Percentiles rank a stretch among this genome's conserved stretches.
phyloP scores from a whole-genome alignment of 2,113 vertebrate species.

The Meriones unguiculatus region DNA sequence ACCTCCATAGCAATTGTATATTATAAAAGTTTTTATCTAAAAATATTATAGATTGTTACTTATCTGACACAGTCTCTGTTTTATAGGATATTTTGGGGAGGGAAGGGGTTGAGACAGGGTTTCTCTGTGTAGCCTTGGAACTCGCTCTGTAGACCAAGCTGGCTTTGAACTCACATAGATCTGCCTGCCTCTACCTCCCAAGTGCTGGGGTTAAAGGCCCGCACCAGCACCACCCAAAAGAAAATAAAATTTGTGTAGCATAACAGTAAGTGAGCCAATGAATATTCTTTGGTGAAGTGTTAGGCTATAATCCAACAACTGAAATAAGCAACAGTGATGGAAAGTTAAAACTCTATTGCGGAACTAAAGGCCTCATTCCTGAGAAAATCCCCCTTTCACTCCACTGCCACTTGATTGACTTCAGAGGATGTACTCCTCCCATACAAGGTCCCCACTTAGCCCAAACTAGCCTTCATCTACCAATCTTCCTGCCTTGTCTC shows the following conservation, averaged over 20 bases:
- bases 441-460: background rate
- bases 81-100: background rate
- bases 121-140: no score
- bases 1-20: background rate
- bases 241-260: background rate
- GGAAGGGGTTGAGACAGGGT: no score
- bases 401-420: background rate
- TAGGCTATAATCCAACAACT: background rate
- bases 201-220: no score
- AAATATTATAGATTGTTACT: background rate
- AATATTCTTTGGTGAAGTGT: slow-evolving; percentile 24
- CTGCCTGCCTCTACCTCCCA: no score
- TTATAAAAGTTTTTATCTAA: slow-evolving; percentile 23
- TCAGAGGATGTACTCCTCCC: background rate
- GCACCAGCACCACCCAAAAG: no score
- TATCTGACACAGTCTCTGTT: background rate
- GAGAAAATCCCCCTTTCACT: background rate
- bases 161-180: no score
- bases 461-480: background rate
- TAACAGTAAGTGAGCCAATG: background rate
- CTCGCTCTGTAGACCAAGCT: no score
- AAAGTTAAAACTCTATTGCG: background rate
- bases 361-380: background rate
- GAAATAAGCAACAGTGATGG: background rate
- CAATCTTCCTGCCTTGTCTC: background rate